These are phyloP conservation scores for Eupithecia insigniata DNA, from an alignment of 2,888 invertebrate genomes.

Conservation along the genomic window DNA sequence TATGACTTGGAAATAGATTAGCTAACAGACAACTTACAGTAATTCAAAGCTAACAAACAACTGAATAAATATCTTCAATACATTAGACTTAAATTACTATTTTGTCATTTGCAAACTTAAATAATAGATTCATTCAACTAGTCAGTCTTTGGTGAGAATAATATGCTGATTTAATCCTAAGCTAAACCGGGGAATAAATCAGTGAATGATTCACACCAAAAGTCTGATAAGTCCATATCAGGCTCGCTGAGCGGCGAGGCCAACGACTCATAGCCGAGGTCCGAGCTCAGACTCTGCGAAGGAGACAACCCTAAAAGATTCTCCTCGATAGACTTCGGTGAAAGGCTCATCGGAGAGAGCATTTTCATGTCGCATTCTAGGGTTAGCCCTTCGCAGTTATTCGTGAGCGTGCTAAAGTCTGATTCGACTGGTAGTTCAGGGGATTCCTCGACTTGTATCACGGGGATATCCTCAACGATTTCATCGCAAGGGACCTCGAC, in stretches of 20 bases:
- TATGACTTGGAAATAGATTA: conserved; percentile 46
- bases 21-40: conserved; percentile 35
- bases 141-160: conserved; percentile 79
- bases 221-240: conserved; percentile 83
- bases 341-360: conserved; percentile 75
- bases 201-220: conserved; percentile 90
- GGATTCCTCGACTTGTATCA: conserved; percentile 63
- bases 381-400: conserved; percentile 60
- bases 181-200: conserved; percentile 91
- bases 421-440: conserved; percentile 59
- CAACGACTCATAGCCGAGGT: conserved; percentile 79
- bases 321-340: conserved; percentile 68
- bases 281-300: conserved; percentile 72
- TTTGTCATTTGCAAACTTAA: conserved; percentile 60
- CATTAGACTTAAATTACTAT: conserved; percentile 46
- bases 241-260: conserved; percentile 79
- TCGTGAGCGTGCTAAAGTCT: conserved; percentile 61
- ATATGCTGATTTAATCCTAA: conserved; percentile 69
- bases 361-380: conserved; percentile 75
- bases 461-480: conserved; percentile 67
- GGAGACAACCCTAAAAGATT: conserved; percentile 72
- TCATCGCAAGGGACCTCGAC: conserved; percentile 87
- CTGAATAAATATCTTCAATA: conserved; percentile 13
- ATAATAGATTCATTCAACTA: conserved; percentile 62
- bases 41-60: conserved; percentile 12